A percentile compares a stretch with the other conserved stretches of the same genome.
phyloP scores from a whole-genome alignment of 2,797 vertebrate species.

The Diplodus puntazzo region DNA sequence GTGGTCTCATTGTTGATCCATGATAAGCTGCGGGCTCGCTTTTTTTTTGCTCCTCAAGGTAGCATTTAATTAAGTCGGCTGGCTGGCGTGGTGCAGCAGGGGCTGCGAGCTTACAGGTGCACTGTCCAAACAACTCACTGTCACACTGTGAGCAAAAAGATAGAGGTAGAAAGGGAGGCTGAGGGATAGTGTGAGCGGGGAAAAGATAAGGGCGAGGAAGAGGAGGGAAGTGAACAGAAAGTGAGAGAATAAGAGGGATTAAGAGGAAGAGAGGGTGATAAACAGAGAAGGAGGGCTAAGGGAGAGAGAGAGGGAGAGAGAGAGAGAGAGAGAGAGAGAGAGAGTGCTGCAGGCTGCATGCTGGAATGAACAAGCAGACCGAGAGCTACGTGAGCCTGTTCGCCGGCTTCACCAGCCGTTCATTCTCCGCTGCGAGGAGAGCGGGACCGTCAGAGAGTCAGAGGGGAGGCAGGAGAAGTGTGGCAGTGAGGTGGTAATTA shows the following conservation, averaged over 20 bases:
- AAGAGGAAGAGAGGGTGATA: conserved; percentile 55
- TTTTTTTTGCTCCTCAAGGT: conserved; percentile 63
- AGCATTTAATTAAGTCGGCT: conserved; percentile 76
- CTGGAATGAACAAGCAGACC: conserved; percentile 67
- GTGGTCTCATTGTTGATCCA: conserved; percentile 65
- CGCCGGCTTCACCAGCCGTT: conserved; percentile 58
- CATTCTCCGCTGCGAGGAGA: conserved; percentile 61
- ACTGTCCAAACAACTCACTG: conserved; percentile 71
- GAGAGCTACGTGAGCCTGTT: conserved; percentile 59
- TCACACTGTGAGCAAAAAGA: conserved; percentile 42
- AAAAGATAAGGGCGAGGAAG: conserved; percentile 15
- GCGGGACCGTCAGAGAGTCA: conserved; percentile 59
- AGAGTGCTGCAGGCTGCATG: conserved; percentile 63
- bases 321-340: conserved; percentile 56
- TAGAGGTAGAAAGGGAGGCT: conserved; percentile 5
- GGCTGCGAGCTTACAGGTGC: conserved; percentile 73
- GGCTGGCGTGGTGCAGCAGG: conserved; percentile 45
- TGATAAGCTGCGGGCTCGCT: conserved; percentile 59
- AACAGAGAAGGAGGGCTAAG: conserved; percentile 50
- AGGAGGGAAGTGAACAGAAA: conserved; percentile 40
- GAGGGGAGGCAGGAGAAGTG: conserved; percentile 63
- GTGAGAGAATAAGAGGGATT: conserved; percentile 61
- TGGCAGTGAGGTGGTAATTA: conserved; percentile 74
- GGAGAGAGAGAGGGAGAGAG: conserved; percentile 30
- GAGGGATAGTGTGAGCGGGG: conserved; percentile 16